Percentiles rank a stretch among this genome's conserved stretches.
These are phyloP conservation scores for Heliconius hortense DNA, from an alignment of 2,888 invertebrate species.

Conservation along the genomic window DNA sequence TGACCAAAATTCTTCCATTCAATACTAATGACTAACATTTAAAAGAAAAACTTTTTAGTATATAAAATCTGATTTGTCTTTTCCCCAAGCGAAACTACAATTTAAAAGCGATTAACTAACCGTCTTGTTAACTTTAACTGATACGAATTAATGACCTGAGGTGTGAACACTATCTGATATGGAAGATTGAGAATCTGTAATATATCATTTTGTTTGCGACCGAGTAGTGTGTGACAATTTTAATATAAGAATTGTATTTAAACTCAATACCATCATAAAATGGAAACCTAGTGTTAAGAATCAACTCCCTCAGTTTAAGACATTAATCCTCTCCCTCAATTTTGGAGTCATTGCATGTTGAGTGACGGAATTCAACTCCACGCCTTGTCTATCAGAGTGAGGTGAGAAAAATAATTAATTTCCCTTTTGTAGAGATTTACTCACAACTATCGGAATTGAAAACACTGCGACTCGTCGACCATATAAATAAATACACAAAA, in stretches of 20 bases:
- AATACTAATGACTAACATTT: background rate
- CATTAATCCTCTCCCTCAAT: no score
- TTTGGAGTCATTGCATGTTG: background rate
- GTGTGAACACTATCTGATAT: conserved; percentile 18
- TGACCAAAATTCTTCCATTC: background rate
- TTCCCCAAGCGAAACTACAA: background rate
- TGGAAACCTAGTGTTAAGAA: no score
- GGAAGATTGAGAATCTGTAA: conserved; percentile 10
- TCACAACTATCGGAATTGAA: no score
- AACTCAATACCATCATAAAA: no score
- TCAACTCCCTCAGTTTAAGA: no score
- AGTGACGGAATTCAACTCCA: background rate
- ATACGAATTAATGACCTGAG: conserved; percentile 25
- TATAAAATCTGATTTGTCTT: background rate
- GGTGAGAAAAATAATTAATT: background rate
- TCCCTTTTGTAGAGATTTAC: background rate
- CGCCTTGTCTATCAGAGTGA: background rate
- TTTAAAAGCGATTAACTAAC: conserved; percentile 22
- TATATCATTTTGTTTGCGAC: background rate
- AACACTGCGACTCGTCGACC: no score
- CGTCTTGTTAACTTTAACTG: conserved; percentile 21
- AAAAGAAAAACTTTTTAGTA: background rate
- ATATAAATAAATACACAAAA: no score
- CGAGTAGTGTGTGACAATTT: no score
- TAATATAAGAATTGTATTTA: background rate